Conservation (phyloP, 2,113 vertebrate species). For the Callithrix jacchus region DNA sequence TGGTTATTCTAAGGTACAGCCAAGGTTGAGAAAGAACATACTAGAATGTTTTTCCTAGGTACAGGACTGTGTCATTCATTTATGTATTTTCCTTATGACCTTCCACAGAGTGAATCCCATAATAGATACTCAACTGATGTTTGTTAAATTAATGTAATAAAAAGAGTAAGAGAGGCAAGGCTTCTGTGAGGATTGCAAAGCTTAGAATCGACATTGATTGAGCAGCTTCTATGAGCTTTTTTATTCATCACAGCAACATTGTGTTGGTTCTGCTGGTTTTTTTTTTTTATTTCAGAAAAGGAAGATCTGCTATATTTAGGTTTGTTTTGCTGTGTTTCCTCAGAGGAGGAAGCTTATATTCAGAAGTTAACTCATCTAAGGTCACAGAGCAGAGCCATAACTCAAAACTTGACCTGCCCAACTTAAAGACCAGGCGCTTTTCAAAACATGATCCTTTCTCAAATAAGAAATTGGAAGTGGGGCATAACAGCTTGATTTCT, state of each 20-base stretch:
- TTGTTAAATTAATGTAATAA: not conserved
- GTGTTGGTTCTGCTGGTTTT: not conserved
- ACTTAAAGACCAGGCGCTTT: not conserved
- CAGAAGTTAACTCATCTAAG: not conserved
- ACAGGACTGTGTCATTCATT: not conserved
- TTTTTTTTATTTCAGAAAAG: not conserved
- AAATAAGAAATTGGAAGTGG: not conserved
- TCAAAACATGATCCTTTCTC: not conserved
- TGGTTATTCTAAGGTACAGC: not conserved
- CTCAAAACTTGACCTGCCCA: not conserved
- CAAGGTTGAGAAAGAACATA: not conserved
- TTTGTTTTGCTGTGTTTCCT: not conserved
- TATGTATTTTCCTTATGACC: not conserved
- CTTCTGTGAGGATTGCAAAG: not conserved
- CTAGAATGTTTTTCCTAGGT: not conserved
- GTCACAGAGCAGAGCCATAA: not conserved
- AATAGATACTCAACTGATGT: not conserved
- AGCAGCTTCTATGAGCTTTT: not conserved
- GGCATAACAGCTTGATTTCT: not conserved
- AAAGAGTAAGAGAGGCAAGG: not conserved
- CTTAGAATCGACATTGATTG: not conserved
- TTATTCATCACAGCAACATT: not conserved
- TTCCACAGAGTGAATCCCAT: slow-evolving; percentile 6
- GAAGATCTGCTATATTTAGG: not conserved
- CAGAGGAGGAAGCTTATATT: slow-evolving; percentile 6